A percentile compares a stretch with the other conserved stretches of the same genome.
These are phyloP conservation scores for Orchesella flavescens DNA, from an alignment of 2,888 invertebrate genomes.

Conservation along the genomic window DNA sequence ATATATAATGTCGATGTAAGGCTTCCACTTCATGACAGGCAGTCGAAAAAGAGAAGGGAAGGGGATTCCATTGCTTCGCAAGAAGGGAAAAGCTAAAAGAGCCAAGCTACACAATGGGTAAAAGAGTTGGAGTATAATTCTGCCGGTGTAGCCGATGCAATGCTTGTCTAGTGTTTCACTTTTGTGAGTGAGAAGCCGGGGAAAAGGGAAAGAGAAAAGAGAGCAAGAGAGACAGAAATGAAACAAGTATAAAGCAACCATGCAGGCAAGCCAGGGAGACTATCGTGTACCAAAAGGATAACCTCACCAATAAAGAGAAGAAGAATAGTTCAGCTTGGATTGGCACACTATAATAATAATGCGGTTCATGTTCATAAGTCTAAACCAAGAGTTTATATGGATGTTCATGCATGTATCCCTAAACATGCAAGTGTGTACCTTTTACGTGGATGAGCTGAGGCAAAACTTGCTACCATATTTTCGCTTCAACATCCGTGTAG, in stretches of 20 bases:
- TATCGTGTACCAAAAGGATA: slow-evolving; percentile 14
- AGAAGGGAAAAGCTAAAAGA: background rate
- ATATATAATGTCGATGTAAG: slow-evolving; percentile 40
- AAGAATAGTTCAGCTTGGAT: slow-evolving; percentile 49
- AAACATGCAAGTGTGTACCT: background rate
- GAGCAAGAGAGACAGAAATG: slow-evolving; percentile 30
- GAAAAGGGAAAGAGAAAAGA: slow-evolving; percentile 16
- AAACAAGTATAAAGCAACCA: slow-evolving; percentile 18
- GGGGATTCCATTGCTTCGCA: slow-evolving; percentile 35
- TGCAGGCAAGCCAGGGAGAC: slow-evolving; percentile 29
- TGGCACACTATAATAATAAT: slow-evolving; percentile 54
- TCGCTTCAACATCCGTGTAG: slow-evolving; percentile 25
- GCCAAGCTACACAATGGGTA: background rate
- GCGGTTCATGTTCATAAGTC: slow-evolving; percentile 21
- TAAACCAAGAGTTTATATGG: background rate
- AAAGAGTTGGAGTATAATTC: slow-evolving; percentile 37
- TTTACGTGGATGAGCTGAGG: slow-evolving; percentile 6
- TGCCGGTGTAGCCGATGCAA: slow-evolving; percentile 37
- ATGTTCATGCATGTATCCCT: background rate
- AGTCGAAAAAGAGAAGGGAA: slow-evolving; percentile 18
- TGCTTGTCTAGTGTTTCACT: slow-evolving; percentile 43
- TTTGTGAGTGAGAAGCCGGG: background rate
- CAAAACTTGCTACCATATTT: slow-evolving; percentile 19
- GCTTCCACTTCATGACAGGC: slow-evolving; percentile 58
- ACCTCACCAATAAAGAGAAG: slow-evolving; percentile 36